Evolutionary conservation across 2,113 vertebrate genomes (phyloP).

Genomic region (Halichoerus grypus): DNA sequence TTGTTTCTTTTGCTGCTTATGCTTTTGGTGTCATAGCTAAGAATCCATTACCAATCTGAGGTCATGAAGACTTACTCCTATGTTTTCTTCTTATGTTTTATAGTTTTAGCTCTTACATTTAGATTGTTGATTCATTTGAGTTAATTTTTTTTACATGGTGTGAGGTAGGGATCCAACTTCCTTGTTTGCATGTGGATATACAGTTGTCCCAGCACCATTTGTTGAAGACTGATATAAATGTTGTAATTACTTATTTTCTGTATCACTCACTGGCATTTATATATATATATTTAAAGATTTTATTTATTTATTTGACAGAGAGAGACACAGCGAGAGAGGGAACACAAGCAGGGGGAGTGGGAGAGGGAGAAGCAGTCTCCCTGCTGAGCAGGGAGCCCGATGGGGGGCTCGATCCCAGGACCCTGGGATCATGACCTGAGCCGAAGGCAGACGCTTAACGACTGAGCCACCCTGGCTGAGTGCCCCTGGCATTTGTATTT

Average conservation of each 20-base stretch:
- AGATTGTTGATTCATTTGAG: not conserved
- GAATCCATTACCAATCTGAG: not conserved
- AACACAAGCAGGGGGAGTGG: no score
- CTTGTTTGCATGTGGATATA: not conserved
- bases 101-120: not conserved
- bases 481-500: not conserved
- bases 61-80: not conserved
- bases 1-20: not conserved
- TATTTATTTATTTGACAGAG: no score
- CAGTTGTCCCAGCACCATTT: not conserved
- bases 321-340: no score
- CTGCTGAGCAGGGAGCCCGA: no score
- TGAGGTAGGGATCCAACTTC: not conserved
- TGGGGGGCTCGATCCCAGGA: no score
- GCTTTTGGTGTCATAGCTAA: not conserved
- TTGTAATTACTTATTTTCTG: not conserved
- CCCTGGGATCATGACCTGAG: no score
- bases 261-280: not conserved
- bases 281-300: not conserved
- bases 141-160: not conserved
- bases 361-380: no score
- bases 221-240: not conserved
- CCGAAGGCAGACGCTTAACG: no score
- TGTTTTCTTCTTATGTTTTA: not conserved
- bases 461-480: no score